phyloP scores from a whole-genome alignment of 1,140 invertebrate species.

The Drosophila gunungcola region DNA sequence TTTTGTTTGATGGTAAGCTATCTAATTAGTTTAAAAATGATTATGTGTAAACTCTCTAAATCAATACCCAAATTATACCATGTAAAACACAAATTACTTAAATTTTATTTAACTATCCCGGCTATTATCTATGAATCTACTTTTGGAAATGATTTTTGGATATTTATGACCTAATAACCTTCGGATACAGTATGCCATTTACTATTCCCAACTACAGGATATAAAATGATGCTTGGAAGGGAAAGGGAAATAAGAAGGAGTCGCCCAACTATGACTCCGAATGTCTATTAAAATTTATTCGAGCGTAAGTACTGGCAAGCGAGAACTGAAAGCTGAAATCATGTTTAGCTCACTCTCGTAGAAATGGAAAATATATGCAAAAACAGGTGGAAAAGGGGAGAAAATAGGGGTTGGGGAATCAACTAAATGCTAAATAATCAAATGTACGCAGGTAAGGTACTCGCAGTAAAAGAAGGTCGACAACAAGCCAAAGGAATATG shows the following conservation, averaged over 20 bases:
- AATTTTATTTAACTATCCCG: no score
- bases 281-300: conserved; percentile 83
- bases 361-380: conserved; percentile 76
- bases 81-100: no score
- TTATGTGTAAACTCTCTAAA: no score
- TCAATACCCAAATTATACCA: no score
- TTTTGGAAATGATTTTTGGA: no score
- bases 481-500: conserved; percentile 34
- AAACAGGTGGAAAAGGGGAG: conserved; percentile 2
- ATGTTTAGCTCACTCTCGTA: conserved; percentile 70
- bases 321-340: conserved; percentile 74
- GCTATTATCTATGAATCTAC: no score
- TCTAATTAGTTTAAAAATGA: no score
- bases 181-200: neutral
- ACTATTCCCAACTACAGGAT: neutral
- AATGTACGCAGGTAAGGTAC: conserved; percentile 63
- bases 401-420: conserved; percentile 3
- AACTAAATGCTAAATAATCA: conserved; percentile 81
- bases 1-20: no score
- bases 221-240: neutral
- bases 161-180: no score
- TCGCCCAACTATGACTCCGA: conserved; percentile 62
- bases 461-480: conserved; percentile 42
- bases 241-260: conserved; percentile 10
- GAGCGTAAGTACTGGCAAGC: conserved; percentile 76